These are phyloP conservation scores for Erethizon dorsatum DNA, from an alignment of 2,797 vertebrate species.

Conservation along the genomic window DNA sequence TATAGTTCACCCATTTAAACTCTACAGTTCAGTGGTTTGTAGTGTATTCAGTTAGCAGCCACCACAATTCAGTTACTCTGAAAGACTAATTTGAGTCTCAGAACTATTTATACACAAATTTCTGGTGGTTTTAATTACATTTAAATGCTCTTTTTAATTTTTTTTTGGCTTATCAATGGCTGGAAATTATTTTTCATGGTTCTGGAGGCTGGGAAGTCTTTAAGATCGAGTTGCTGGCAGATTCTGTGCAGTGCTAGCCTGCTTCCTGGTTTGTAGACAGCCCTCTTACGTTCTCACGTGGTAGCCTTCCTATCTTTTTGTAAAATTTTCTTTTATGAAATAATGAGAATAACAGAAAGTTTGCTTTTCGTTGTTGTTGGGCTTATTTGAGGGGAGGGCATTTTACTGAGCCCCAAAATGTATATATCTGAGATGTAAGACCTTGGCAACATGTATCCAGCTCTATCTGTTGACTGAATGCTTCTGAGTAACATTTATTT, in stretches of 20 bases:
- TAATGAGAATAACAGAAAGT: background rate
- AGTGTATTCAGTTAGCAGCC: too few species aligned
- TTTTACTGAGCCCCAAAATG: slow-evolving; percentile 12
- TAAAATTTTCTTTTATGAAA: slow-evolving; percentile 42
- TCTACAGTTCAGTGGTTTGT: background rate
- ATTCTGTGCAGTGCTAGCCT: background rate
- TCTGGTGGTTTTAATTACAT: slow-evolving; percentile 23
- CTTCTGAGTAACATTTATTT: background rate
- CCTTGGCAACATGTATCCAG: background rate
- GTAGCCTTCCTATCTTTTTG: background rate
- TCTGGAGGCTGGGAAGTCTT: background rate
- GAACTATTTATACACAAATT: background rate
- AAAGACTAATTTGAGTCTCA: slow-evolving; percentile 19
- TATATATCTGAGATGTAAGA: background rate
- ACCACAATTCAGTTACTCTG: background rate
- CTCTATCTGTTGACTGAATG: background rate
- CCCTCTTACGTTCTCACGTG: background rate
- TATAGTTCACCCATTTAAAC: background rate
- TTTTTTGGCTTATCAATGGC: background rate
- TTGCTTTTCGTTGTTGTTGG: background rate
- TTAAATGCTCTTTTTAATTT: background rate
- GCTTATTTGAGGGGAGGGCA: background rate
- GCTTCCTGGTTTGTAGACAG: background rate
- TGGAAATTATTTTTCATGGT: background rate
- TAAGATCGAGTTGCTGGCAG: background rate